Evolutionary conservation across 2,888 invertebrate genomes (phyloP), one percentile per base, ranked within the genome.

Genomic region (Cyrtodaria siliqua): DNA sequence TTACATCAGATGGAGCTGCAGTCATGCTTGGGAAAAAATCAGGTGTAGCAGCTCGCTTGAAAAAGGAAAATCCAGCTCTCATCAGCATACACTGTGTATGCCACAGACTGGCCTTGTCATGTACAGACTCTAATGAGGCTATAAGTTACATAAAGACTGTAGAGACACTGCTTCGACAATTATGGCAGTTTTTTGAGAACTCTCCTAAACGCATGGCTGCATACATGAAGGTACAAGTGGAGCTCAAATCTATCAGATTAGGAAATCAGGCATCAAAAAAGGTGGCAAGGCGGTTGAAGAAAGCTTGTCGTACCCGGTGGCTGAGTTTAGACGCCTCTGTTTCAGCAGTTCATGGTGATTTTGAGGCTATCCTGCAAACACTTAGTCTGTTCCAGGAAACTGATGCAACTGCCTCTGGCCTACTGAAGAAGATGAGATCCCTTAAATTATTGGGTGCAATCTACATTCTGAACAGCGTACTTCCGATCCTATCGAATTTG

Each of bases 101-200:
- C 38, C 83, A 80, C 64, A 29, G 72, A 14, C 49, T 80, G n/a
- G 80, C 80, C 2, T 59, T 82, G 9, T 66, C 72, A 3, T 79
- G 79, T 47, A 72, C 73, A 26, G 79, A 79, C 38, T 47, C 67
- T 8, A 64, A 56, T 23, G 55, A 26, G 47, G 26, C 40, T 8
- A 47, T 79, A 14, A 38, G 23, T n/a, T 80, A 75, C 29, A 77
- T 80, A 12, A 78, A 75, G n/a, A 23, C 68, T 16, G 70, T 83
- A 18, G 73, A 77, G 49, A 27, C 53, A 1, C 40, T 47, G 9
- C 66, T 81, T 14, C 52, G 63, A 20, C 76, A 76, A 26, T 49
- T 80, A 27, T 79, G 80, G 83, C 42, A 76, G 16, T 81, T 60
- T 23, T 74, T 81, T 62, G 62, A 81, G 20, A 79, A 83, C 40